A percentile compares a stretch with the other conserved stretches of the same genome.
These are phyloP conservation scores for Chaitophorus viminalis DNA, from an alignment of 2,888 invertebrate species.

Conservation along the genomic window DNA sequence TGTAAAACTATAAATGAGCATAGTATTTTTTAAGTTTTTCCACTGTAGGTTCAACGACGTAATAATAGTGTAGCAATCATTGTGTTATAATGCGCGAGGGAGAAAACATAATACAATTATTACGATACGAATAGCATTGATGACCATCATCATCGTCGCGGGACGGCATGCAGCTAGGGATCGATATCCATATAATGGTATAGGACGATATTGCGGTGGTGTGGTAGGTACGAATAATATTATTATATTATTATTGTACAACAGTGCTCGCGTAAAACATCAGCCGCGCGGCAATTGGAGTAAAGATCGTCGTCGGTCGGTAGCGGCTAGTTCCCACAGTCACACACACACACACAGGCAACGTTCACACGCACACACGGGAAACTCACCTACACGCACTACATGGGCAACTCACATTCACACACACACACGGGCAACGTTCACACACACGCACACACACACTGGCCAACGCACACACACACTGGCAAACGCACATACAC, in stretches of 20 bases:
- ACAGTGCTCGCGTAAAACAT: not conserved
- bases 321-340: constrained; percentile 60
- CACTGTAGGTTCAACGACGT: too few relatives aligned
- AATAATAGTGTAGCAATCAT: too few relatives aligned
- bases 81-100: too few relatives aligned
- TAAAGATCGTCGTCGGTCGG: constrained; percentile 50
- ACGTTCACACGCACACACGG: too few relatives aligned
- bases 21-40: too few relatives aligned
- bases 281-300: constrained; percentile 38
- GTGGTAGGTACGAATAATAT: too few relatives aligned
- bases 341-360: not conserved
- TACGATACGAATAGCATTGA: too few relatives aligned
- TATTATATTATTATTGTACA: too few relatives aligned
- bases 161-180: not conserved
- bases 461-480: not conserved
- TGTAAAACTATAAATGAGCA: too few relatives aligned
- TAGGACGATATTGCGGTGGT: not conserved
- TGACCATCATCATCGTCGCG: not conserved
- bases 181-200: too few relatives aligned
- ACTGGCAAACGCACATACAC: not conserved
- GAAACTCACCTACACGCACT: not conserved
- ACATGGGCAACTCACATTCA: not conserved
- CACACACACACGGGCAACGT: too few relatives aligned
- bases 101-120: too few relatives aligned
- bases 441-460: not conserved